Evolutionary conservation across 92 coral and sea anemone genomes (phyloP), one percentile per base, ranked within the genome.

Genomic region (Phenganax stokvisi): DNA sequence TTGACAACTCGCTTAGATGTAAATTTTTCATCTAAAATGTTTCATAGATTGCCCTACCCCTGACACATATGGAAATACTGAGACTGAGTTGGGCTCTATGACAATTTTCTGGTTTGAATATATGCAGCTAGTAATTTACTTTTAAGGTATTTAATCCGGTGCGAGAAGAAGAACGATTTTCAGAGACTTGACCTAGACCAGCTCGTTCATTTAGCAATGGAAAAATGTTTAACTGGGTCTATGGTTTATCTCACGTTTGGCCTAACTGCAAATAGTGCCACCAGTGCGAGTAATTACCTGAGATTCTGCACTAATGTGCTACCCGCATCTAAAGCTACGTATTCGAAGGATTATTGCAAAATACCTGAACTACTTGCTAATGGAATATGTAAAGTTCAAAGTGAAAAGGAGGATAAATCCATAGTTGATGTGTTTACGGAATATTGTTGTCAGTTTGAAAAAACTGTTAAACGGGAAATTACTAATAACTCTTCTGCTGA

Each of bases 211-310:
- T 91, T 89, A 71, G 88, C 94, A 25, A 87, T 93, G 83, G 93
- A 91, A 57, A 93, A 89, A 75, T 88, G 94, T 56, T 93, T 93
- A 81, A 80, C 88, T 74, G 98, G 98, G 6, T 53, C 88, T 25
- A 72, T 84, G 77, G 82, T 91, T 27, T 85, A 85, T 54, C 89
- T 93, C 63, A 90, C 92, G 51, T 93, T 93, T 73, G 85, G 81
- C 53, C 79, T 86, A 10, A 15, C 88, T 20, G 69, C 81, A 17
- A 85, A 86, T 76, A 79, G 87, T 66, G 12, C 67, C 8, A 9
- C 81, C 15, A 83, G 65, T n/a, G 54, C 47, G 55, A 59, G 12
- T 12, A 61, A 15, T 16, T 67, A 74, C 28, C 73, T 67, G 11
- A 15, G 57, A 16, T 31, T 62, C 37, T 65, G 54, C 51, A 29